Conservation (phyloP, 2,888 invertebrate species). For the Eupithecia dodoneata region DNA sequence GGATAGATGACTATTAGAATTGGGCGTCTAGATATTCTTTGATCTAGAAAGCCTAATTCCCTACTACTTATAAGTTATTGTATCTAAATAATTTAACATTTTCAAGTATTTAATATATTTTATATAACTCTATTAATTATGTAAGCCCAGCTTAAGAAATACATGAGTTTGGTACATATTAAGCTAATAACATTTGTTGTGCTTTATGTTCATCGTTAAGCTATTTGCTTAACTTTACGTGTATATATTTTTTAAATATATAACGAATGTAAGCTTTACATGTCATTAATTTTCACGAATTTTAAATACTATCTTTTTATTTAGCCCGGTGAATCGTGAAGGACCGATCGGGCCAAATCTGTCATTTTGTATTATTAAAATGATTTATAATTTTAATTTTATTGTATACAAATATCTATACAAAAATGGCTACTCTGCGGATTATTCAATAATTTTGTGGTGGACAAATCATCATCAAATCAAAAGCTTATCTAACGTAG, state of each 20-base stretch:
- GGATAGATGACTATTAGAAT: too few relatives aligned
- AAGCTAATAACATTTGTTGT: conserved; percentile 14
- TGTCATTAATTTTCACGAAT: background rate
- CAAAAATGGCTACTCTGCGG: too few relatives aligned
- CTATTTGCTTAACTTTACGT: background rate
- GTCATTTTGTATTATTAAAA: too few relatives aligned
- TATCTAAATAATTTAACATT: conserved; percentile 30
- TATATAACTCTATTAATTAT: conserved; percentile 8
- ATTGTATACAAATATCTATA: too few relatives aligned
- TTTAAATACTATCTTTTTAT: background rate
- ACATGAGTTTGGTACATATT: conserved; percentile 2
- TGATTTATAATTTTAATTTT: too few relatives aligned
- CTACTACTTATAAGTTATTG: background rate
- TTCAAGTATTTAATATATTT: conserved; percentile 15
- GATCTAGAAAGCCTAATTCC: too few relatives aligned
- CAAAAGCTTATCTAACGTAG: too few relatives aligned
- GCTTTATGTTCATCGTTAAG: background rate
- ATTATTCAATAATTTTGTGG: too few relatives aligned
- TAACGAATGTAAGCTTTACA: background rate
- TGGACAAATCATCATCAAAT: too few relatives aligned
- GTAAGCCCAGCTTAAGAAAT: conserved; percentile 17
- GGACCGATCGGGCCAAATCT: too few relatives aligned
- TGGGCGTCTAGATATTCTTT: too few relatives aligned
- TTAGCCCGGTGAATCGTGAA: background rate
- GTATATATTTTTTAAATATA: background rate